Conservation (phyloP, 2,113 vertebrate genomes). For the Epinephelus lanceolatus region DNA sequence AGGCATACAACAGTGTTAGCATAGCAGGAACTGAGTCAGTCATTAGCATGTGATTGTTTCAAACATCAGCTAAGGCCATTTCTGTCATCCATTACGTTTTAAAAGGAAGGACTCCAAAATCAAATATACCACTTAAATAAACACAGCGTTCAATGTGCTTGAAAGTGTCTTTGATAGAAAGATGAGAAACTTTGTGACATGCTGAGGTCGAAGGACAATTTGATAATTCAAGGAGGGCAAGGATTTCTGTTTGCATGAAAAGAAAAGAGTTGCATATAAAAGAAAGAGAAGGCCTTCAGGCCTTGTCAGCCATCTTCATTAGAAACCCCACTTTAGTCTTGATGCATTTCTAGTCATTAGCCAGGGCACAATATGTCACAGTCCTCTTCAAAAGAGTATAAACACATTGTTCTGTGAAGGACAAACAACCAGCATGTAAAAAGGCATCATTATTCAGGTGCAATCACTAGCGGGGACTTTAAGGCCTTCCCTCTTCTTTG, state of each 20-base stretch:
- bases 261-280: conserved; percentile 58
- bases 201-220: conserved; percentile 71
- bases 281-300: conserved; percentile 71
- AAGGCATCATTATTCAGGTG: conserved; percentile 74
- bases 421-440: conserved; percentile 78
- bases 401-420: conserved; percentile 82
- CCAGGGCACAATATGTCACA: conserved; percentile 71
- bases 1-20: background rate
- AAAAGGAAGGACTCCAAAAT: conserved; percentile 59
- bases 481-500: conserved; percentile 52
- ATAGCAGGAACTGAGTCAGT: background rate
- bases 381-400: conserved; percentile 77
- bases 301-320: conserved; percentile 74
- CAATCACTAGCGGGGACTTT: conserved; percentile 63
- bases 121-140: conserved; percentile 56
- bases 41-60: conserved; percentile 53
- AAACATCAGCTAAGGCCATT: conserved; percentile 39
- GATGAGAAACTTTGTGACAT: conserved; percentile 64
- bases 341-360: conserved; percentile 81
- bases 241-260: conserved; percentile 69
- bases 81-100: conserved; percentile 54
- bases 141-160: conserved; percentile 44
- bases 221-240: conserved; percentile 74
- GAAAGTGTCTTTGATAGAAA: conserved; percentile 71
- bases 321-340: conserved; percentile 75